Percentiles rank a stretch among this genome's conserved stretches.
Conservation (phyloP, 2,797 vertebrate genomes). For the Bucorvus abyssinicus region DNA sequence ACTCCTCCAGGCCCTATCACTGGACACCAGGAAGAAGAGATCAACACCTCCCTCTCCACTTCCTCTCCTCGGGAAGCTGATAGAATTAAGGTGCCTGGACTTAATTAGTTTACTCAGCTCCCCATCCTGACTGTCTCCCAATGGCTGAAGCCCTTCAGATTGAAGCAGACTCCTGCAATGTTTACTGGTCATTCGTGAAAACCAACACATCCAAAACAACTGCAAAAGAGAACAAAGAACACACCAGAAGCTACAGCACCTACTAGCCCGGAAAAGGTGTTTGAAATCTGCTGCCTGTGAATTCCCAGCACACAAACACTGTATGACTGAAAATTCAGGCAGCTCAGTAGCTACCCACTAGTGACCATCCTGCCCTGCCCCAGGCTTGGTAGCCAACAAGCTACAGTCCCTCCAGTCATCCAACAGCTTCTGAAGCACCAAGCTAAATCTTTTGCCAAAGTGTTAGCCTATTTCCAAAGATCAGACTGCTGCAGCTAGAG, state of each 20-base stretch:
- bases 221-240: neutral
- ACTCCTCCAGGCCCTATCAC: neutral
- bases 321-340: neutral
- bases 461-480: neutral
- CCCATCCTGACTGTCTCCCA: neutral
- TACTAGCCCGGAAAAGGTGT: neutral
- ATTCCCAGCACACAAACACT: neutral
- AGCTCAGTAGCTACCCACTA: neutral
- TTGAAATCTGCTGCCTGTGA: neutral
- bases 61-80: neutral
- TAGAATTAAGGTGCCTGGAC: neutral
- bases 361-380: neutral
- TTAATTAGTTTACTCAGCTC: neutral
- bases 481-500: constrained; percentile 1
- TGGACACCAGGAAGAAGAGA: neutral
- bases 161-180: neutral
- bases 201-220: neutral
- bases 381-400: neutral
- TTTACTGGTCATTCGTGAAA: neutral
- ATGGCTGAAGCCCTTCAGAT: neutral
- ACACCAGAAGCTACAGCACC: neutral
- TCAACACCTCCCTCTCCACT: neutral
- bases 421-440: neutral
- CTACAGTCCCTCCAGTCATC: neutral
- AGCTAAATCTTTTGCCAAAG: neutral